A percentile compares a stretch with the other conserved stretches of the same genome.
These are phyloP conservation scores for Phymanthus crucifer DNA, from an alignment of 92 coral and sea anemone genomes.

Conservation along the genomic window DNA sequence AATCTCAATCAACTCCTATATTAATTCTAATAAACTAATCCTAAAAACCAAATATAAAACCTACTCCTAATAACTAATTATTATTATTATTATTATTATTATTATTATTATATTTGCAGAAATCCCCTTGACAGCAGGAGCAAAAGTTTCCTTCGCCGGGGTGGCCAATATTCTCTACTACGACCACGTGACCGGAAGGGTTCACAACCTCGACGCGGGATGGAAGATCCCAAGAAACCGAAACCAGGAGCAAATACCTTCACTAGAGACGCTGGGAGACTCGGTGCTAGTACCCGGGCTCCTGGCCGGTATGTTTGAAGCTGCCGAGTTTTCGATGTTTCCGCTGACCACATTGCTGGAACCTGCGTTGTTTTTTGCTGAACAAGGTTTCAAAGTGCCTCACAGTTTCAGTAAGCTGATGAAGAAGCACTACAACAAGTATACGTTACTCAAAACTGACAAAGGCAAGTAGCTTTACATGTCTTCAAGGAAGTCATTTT, in stretches of 20 bases:
- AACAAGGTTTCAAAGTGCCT: constrained; percentile 73
- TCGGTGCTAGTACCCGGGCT: constrained; percentile 95
- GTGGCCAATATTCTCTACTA: constrained; percentile 78
- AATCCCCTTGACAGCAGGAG: constrained; percentile 65
- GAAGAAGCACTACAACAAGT: constrained; percentile 57
- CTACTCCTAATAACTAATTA: no score
- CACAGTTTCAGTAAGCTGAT: constrained; percentile 68
- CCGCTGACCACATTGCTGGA: constrained; percentile 73
- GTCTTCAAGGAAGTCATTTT: no score
- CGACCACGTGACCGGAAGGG: constrained; percentile 65
- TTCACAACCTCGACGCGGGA: constrained; percentile 80
- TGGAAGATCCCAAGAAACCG: constrained; percentile 81
- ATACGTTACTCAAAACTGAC: constrained; percentile 64
- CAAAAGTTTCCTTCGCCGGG: constrained; percentile 85
- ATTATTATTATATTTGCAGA: constrained; percentile 16
- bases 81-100: no score
- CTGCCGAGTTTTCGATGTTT: constrained; percentile 72
- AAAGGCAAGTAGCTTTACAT: constrained; percentile 56
- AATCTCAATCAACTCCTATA: no score
- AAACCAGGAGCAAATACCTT: constrained; percentile 60
- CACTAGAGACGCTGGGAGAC: constrained; percentile 75
- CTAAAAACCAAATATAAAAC: no score
- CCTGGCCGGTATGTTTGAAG: constrained; percentile 83
- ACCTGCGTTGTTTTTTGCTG: constrained; percentile 89
- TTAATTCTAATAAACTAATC: no score